These are phyloP conservation scores for Pelusios castaneus DNA, from an alignment of 2,113 vertebrate species.

Conservation along the genomic window DNA sequence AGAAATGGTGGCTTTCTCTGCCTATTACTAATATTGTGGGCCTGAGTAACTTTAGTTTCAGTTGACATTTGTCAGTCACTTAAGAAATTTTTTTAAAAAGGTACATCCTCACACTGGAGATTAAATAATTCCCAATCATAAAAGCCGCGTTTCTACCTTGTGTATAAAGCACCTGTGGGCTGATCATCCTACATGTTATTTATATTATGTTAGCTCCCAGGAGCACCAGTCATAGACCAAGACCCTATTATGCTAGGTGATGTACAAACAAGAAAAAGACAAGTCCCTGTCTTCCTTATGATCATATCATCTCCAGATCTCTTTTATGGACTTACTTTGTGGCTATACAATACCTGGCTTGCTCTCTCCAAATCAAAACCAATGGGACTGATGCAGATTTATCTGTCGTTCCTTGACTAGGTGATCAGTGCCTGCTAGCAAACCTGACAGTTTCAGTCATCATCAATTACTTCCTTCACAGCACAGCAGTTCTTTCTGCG, in stretches of 20 bases:
- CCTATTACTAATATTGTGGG: neutral
- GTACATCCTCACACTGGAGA: constrained; percentile 48
- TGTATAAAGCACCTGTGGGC: neutral
- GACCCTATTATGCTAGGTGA: neutral
- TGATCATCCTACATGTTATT: constrained; percentile 23
- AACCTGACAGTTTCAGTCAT: constrained; percentile 53
- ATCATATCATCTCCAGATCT: neutral
- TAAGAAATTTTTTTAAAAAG: constrained; percentile 46
- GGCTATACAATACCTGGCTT: neutral
- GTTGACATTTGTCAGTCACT: constrained; percentile 59
- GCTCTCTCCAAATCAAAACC: constrained; percentile 12
- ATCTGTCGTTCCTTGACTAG: constrained; percentile 44
- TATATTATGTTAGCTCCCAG: constrained; percentile 33
- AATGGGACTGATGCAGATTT: constrained; percentile 43
- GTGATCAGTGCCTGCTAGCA: constrained; percentile 38
- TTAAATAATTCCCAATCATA: constrained; percentile 60
- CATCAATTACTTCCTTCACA: constrained; percentile 50
- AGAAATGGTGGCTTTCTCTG: neutral
- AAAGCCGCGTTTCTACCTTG: constrained; percentile 59
- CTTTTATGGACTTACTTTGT: neutral
- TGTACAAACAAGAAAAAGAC: constrained; percentile 9
- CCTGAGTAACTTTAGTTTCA: constrained; percentile 35
- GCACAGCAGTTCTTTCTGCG: neutral
- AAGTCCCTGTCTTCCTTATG: neutral
- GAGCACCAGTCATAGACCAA: neutral